A percentile compares a stretch with the other conserved stretches of the same genome.
Evolutionary conservation across 64 coral and sea anemone species (phyloP).

Genomic region (Cladopsammia gracilis): DNA sequence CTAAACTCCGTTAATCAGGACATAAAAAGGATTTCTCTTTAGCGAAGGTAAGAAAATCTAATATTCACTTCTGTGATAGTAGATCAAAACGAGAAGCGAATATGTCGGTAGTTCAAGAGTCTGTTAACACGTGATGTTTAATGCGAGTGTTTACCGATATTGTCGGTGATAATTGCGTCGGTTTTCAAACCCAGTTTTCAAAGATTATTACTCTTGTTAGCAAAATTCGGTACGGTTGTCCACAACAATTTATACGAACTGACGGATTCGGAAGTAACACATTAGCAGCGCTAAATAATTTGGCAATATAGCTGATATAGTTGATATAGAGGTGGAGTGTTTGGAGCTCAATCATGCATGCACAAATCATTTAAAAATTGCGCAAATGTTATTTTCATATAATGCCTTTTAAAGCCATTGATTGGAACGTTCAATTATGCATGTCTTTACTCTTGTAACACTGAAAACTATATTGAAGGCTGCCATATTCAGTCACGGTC

Average conservation of each 20-base stretch:
- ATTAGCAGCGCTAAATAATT: not conserved
- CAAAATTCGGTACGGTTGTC: not conserved
- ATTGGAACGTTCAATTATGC: not conserved
- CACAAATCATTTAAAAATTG: not conserved
- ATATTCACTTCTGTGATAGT: too few species aligned
- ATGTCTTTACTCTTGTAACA: not conserved
- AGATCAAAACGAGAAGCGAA: too few species aligned
- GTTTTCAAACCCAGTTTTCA: not conserved
- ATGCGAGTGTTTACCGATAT: not conserved
- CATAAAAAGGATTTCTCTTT: not conserved
- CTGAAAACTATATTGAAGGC: too few species aligned
- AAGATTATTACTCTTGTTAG: conserved; percentile 12
- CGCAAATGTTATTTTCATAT: not conserved
- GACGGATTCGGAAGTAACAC: not conserved
- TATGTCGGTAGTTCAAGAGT: too few species aligned
- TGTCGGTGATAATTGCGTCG: not conserved
- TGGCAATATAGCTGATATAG: not conserved
- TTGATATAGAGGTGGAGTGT: not conserved
- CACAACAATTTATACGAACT: not conserved
- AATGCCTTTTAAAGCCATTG: conserved; percentile 8
- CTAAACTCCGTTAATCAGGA: not conserved
- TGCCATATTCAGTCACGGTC: too few species aligned
- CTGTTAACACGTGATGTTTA: not conserved
- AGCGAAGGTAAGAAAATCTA: conserved; percentile 1
- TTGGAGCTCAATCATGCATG: not conserved